phyloP scores from a whole-genome alignment of 1,140 invertebrate genomes.

The Rhopalosiphum maidis region DNA sequence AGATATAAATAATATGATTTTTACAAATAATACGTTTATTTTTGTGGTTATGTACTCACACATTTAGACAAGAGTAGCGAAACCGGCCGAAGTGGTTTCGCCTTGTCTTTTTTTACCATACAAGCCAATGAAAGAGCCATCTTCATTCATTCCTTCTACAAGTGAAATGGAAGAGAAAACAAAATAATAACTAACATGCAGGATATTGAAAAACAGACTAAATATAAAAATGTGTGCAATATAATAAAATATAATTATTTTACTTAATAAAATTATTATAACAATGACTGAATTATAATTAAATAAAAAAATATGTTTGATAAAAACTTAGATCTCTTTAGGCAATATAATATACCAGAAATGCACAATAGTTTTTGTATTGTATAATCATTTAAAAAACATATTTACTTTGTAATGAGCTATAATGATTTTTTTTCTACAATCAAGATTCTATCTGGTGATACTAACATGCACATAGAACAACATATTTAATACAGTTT shows the following conservation, averaged over 20 bases:
- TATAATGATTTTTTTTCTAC: not conserved
- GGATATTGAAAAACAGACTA: slow-evolving; percentile 57
- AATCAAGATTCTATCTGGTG: not conserved
- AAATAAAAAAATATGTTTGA: not conserved
- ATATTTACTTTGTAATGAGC: not conserved
- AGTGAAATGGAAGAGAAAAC: slow-evolving; percentile 60
- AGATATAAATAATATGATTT: not conserved
- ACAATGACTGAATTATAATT: no score
- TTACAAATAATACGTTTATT: not conserved
- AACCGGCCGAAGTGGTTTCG: slow-evolving; percentile 79
- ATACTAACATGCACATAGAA: not conserved
- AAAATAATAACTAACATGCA: slow-evolving; percentile 60
- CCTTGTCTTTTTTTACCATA: slow-evolving; percentile 77
- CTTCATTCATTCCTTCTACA: slow-evolving; percentile 91
- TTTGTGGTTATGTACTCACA: slow-evolving; percentile 36
- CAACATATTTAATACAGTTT: not conserved
- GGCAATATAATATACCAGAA: not conserved
- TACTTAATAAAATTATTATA: no score
- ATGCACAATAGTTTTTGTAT: not conserved
- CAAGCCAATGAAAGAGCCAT: slow-evolving; percentile 97
- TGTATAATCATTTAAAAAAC: not conserved
- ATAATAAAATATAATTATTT: slow-evolving; percentile 57
- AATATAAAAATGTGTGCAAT: slow-evolving; percentile 58
- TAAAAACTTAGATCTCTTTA: not conserved
- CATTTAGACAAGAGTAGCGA: slow-evolving; percentile 77